A percentile compares a stretch with the other conserved stretches of the same genome.
Conservation (phyloP, 2,888 invertebrate genomes). For the Euphydryas editha region DNA sequence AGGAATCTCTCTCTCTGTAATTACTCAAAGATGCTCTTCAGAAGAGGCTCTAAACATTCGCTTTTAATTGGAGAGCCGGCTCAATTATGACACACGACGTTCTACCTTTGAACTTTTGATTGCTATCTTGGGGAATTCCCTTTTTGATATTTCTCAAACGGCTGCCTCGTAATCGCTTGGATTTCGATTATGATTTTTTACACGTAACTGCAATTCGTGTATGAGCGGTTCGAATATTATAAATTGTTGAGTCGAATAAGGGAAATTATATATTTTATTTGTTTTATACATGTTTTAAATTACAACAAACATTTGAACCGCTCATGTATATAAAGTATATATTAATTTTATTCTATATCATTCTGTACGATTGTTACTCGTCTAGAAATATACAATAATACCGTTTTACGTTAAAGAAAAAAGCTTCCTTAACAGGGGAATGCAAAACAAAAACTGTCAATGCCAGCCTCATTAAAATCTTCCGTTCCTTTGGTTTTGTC, state of each 20-base stretch:
- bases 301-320: too few species aligned
- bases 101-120: constrained; percentile 71
- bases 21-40: constrained; percentile 64
- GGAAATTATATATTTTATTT: too few species aligned
- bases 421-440: constrained; percentile 52
- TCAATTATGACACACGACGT: constrained; percentile 71
- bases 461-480: constrained; percentile 83
- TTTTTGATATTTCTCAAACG: constrained; percentile 43
- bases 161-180: background rate
- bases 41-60: constrained; percentile 64
- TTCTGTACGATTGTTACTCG: constrained; percentile 22
- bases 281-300: too few species aligned
- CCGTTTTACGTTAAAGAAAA: constrained; percentile 35
- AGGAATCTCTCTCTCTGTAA: constrained; percentile 59
- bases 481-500: constrained; percentile 79
- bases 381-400: constrained; percentile 36
- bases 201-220: background rate
- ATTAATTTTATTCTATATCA: background rate
- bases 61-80: constrained; percentile 76
- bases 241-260: too few species aligned
- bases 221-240: too few species aligned
- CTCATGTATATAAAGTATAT: too few species aligned
- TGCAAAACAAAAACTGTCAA: constrained; percentile 71
- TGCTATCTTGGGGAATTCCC: constrained; percentile 61
- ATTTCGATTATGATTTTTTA: background rate